Percentiles rank a stretch among this genome's conserved stretches.
phyloP scores from a whole-genome alignment of 2,888 invertebrate species.

The Merodon equestris region DNA sequence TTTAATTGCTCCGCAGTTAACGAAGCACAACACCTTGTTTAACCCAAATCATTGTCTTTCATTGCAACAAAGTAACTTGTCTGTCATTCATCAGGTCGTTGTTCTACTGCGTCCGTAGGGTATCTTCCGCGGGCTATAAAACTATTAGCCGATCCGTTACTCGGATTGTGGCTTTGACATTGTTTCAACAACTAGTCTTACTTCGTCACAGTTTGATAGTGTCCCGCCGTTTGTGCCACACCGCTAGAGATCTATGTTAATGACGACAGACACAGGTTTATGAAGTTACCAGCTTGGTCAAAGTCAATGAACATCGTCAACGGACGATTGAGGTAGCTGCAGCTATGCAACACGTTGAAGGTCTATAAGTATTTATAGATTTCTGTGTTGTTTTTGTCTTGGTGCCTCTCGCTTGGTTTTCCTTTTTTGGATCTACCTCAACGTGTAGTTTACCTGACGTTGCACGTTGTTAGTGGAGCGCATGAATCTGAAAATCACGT shows the following conservation, averaged over 20 bases:
- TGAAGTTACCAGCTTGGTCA: conserved; percentile 23
- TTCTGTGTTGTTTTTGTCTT: conserved; percentile 2
- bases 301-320: conserved; percentile 31
- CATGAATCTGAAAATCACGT: conserved; percentile 57
- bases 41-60: conserved; percentile 11
- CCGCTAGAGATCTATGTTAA: conserved; percentile 55
- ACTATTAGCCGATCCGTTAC: conserved; percentile 19
- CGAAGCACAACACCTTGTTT: conserved; percentile 6
- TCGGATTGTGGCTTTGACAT: conserved; percentile 42
- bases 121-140: conserved; percentile 11
- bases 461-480: conserved; percentile 51
- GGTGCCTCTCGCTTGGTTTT: conserved; percentile 8
- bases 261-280: conserved; percentile 42
- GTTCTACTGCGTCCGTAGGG: conserved; percentile 6
- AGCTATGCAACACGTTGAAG: conserved; percentile 9
- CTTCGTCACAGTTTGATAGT: conserved; percentile 10
- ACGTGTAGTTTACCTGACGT: background rate
- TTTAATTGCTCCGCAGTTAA: background rate
- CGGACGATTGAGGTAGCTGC: too few relatives aligned
- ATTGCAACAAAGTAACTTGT: conserved; percentile 1
- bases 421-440: conserved; percentile 46
- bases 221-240: conserved; percentile 1
- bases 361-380: conserved; percentile 44
- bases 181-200: conserved; percentile 22
- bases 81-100: conserved; percentile 16